These are phyloP conservation scores for Scolopax bukidnonensis DNA, from an alignment of 2,797 vertebrate genomes.

Conservation along the genomic window DNA sequence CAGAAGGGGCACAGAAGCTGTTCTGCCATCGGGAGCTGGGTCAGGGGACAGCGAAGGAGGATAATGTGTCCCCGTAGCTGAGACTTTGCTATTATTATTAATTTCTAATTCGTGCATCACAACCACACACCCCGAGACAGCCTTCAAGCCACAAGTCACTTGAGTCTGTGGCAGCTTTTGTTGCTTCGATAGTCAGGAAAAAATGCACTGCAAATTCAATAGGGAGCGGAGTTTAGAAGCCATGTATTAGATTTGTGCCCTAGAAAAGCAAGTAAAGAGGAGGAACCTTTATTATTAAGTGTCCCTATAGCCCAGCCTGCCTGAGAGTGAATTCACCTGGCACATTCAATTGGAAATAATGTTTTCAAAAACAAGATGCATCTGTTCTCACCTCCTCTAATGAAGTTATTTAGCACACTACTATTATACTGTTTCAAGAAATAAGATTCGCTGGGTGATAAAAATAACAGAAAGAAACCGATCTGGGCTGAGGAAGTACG, in stretches of 20 bases:
- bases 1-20: neutral
- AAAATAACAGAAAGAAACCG: conserved; percentile 22
- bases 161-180: neutral
- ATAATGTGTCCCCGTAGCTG: rapidly evolving
- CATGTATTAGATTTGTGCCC: neutral
- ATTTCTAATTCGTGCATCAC: neutral
- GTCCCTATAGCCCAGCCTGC: neutral
- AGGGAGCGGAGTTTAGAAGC: neutral
- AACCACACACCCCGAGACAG: neutral
- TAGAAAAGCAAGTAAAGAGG: neutral
- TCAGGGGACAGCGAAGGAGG: neutral
- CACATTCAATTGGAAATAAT: conserved; percentile 19
- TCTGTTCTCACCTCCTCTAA: conserved; percentile 42
- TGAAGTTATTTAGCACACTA: conserved; percentile 43
- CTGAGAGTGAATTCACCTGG: neutral
- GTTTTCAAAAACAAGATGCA: conserved; percentile 21
- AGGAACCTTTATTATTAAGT: neutral
- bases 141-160: neutral
- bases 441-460: conserved; percentile 24
- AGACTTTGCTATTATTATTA: neutral
- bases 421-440: conserved; percentile 19
- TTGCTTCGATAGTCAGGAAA: neutral
- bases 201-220: neutral
- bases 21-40: neutral
- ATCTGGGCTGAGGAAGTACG: neutral